Base-by-base conservation (phyloP, 1,140 invertebrate genomes). In the Sminthurinus signatus region DNA sequence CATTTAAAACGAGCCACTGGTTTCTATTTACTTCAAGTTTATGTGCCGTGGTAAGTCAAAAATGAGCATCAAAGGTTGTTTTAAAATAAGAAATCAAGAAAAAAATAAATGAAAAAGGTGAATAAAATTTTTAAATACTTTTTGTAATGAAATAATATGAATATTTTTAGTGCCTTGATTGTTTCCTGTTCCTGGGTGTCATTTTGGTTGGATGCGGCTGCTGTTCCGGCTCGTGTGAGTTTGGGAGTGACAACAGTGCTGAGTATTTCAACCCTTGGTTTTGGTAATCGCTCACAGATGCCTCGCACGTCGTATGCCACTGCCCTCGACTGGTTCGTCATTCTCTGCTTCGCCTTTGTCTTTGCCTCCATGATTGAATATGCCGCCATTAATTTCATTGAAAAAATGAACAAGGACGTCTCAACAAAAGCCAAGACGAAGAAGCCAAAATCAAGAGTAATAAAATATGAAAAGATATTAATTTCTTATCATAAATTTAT, bases 191-290 rank as follows among this genome's bases (percentile, higher is more conserved):
- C 83, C 0, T 86, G 83, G 83, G 82, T 86, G 2, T 71, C 80
- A 21, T 85, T 86, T 72, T 86, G 82, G 82, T 84, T 85, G 59
- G 84, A 84, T 70, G 78, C 83, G 56, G 80, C 82, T 62, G 83
- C 82, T 56, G 81, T 81, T 2, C 80, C 82, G 1, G 84, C 81
- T 1, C 74, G 84, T 66, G 81, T 84, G 29, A 76, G 80, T 36
- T 74, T 85, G 63, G 82, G 81, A 46, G 81, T 83, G 25, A 84
- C 81, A 31, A 83, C 83, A 2, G 80, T 84, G n/a, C 74, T 84
- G 51, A 82, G 81, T 43, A 80, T 83, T 64, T 81, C 81, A 4
- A 82, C 82, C 1, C 78, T 84, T 39, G 81, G 81, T 1, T 82
- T 85, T 73, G 81, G 81, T 14, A 80, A 80, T 12, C 71, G 82